Evolutionary conservation across 2,797 vertebrate species (phyloP).

Genomic region (Cynopterus sphinx): DNA sequence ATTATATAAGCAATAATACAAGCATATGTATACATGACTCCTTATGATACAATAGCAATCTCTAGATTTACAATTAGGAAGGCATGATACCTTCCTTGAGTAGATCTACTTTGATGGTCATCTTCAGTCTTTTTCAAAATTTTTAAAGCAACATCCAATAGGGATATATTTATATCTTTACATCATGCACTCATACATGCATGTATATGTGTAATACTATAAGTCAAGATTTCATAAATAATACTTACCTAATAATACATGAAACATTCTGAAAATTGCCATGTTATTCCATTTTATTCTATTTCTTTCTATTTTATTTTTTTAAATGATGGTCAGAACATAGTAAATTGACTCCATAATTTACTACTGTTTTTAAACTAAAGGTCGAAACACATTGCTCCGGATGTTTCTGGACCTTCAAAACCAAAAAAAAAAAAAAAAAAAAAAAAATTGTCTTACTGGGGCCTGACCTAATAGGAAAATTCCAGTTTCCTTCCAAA

Average conservation of each 20-base stretch:
- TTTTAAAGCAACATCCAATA: background rate
- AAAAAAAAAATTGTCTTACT: background rate
- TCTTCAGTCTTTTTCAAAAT: background rate
- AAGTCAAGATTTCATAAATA: background rate
- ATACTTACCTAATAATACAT: background rate
- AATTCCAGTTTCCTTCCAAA: background rate
- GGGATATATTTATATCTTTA: background rate
- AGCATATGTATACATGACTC: background rate
- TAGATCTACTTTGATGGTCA: background rate
- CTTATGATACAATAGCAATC: background rate
- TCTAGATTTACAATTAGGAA: background rate
- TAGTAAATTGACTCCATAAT: background rate
- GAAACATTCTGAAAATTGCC: background rate
- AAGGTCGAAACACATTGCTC: background rate
- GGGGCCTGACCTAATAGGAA: background rate
- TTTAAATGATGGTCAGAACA: background rate
- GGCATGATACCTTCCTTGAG: background rate
- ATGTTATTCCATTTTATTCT: background rate
- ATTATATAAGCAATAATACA: background rate
- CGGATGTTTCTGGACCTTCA: background rate
- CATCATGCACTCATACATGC: background rate
- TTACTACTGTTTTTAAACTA: background rate
- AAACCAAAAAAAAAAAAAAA: background rate
- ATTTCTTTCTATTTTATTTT: background rate
- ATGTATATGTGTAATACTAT: background rate